Evolutionary conservation across 2,797 vertebrate genomes (phyloP), one percentile per base, ranked within the genome.

Genomic region (Pipistrellus pipistrellus): DNA sequence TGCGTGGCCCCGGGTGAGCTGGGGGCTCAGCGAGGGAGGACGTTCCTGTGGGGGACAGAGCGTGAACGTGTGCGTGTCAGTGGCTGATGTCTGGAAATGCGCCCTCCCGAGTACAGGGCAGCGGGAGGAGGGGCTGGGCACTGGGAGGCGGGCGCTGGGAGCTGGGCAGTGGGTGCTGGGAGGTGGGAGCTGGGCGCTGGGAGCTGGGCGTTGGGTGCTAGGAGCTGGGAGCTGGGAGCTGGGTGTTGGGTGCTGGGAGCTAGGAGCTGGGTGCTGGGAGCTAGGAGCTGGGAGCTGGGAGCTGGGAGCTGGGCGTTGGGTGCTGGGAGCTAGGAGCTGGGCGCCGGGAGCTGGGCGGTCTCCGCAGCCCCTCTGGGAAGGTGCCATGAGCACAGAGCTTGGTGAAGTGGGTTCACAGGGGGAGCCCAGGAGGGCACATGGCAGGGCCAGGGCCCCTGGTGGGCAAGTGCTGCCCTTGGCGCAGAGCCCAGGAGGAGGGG

Each of bases 61-160:
- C 8, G 2, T 0, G 17, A 12, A 23, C 0, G 2, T 25, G 35
- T 14, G 15, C 48, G 20, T 44, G 3, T 3, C 21, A 11, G 5
- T 5, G 66, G 5, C 48, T 14, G 5, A 2, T 0, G 27, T 44
- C 38, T 1, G 2, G 71, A 23, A 10, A 6, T 0, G 0, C 1
- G 12, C 0, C 41, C 59, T 1, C 0, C 3, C 17, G 69, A 21
- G 25, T 2, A 1, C 5, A 12, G 44, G 35, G 14, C 3, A n/a
- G 21, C 2, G 27, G 46, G 32, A 6, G 9, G 4, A 35, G 27
- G 32, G 8, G 35, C 6, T 44, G 17, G 25, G 23, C 6, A 7
- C 7, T 4, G 21, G 2, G 0, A 32, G 13, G 18, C 2, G 18
- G 51, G 51, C 1, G 51, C 20, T 1, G 10, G 44, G 0, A 2